Base-by-base conservation (phyloP, 2,113 vertebrate species). In the Butorides virescens region DNA sequence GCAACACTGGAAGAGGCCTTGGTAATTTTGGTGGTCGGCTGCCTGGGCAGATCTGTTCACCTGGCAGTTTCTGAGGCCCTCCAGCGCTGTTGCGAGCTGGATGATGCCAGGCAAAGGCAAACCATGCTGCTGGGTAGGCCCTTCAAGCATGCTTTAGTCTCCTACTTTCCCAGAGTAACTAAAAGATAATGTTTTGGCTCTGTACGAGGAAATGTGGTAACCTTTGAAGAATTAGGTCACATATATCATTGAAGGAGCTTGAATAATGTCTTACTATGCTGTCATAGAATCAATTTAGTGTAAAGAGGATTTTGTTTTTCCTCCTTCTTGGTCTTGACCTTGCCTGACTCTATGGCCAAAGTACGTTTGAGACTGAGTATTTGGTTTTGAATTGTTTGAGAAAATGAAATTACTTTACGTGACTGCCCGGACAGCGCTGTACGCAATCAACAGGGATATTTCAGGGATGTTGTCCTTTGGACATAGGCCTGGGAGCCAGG, bases 121-220 rank as follows among this genome's bases (percentile, higher is more conserved):
- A 11, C 29, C 9, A 0, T 46, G 71, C 32, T 32, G 50, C 58
- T 56, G 18, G 2, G 20, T 2, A 23, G 9, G 23, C 34, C 63
- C 52, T 30, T 5, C 3, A 29, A 79, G 59, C 39, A 14, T 13
- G 3, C 61, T 68, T 56, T 20, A 75, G n/a, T 30, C 58, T 34
- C 53, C 46, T 20, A 2, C 39, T 56, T 83, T 55, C 42, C 36
- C 78, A 81, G 30, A 49, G 34, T 14, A 49, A 42, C 56, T 11
- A 5, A 25, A 63, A 59, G 71, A 73, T 72, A 44, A 44, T 42
- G 18, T 52, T 61, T 84, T 94, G 95, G 83, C 86, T 85, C 55
- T 87, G 53, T 39, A 66, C 88, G 56, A 93, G 55, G 67, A 81
- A 75, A 61, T 25, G 55, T 49, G 78, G 47, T 91, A 74, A 93